Base-by-base conservation (phyloP, 2,797 vertebrate species). In the Apodemus agrarius region DNA sequence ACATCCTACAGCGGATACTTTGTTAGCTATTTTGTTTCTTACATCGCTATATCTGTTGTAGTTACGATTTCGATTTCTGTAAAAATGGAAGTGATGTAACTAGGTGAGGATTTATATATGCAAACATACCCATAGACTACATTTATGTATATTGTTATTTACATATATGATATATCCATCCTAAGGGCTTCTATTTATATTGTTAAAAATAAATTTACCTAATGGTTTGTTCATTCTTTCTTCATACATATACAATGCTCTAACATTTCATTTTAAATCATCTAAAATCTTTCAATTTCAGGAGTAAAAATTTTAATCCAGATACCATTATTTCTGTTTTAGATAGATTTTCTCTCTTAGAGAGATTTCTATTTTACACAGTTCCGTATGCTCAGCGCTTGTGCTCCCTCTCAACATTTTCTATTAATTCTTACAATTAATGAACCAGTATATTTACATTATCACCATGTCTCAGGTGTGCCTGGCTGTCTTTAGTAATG, bases 201-300 rank as follows among this genome's bases (percentile, higher is more conserved):
- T 29, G 13, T 96, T 90, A 82, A 93, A 92, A 95, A 63, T 26
- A 93, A 19, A 21, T 31, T 34, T 26, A 43, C 63, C 11, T 83
- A 61, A 57, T 79, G 24, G 63, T 90, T 87, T 90, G 34, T 78
- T 79, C 7, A 37, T 82, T 49, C 37, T 90, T 3, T 40, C 16
- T 81, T 17, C 4, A 17, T 1, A 78, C 31, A 31, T 14, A 13
- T 2, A 78, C 12, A 63, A 0, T 79, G 72, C 57, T 83, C 49
- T 95, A 82, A 89, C 4, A 49, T 76, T 96, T 94, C 12, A 29
- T 85, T 93, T 94, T 46, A 29, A 96, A 82, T 95, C 54, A 91
- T 79, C 40, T 79, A 57, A 78, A 96, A 92, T 22, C 21, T 69
- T 86, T 37, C 21, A 9, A 67, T 86, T 69, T 26, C 43, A 69